A percentile compares a stretch with the other conserved stretches of the same genome.
Conservation (phyloP, 2,797 vertebrate genomes). For the Thunnus albacares region DNA sequence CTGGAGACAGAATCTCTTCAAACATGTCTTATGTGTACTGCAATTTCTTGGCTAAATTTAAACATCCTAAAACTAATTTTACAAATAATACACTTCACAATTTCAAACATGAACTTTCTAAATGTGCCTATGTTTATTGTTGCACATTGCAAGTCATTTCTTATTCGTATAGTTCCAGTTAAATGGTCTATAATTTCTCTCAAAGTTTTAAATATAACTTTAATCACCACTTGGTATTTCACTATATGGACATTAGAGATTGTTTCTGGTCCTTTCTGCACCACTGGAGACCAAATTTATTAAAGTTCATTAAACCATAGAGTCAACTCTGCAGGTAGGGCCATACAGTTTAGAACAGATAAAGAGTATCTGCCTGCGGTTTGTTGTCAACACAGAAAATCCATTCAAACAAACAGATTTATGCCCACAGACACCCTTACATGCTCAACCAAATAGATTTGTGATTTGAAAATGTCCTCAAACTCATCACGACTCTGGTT, state of each 20-base stretch:
- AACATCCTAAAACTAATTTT: too few species aligned
- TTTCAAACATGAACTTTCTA: background rate
- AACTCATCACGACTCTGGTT: slow-evolving; percentile 1
- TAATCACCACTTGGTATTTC: background rate
- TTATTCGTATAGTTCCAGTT: background rate
- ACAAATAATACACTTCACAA: background rate
- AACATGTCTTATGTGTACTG: too few species aligned
- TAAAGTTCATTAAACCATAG: background rate
- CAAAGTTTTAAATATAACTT: background rate
- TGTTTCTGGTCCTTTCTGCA: background rate
- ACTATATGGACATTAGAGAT: background rate
- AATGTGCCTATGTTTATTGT: background rate
- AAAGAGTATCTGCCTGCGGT: background rate
- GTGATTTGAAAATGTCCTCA: slow-evolving; percentile 4
- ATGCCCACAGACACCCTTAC: background rate
- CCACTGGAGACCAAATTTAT: background rate
- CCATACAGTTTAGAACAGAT: slow-evolving; percentile 5
- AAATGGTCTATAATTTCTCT: background rate
- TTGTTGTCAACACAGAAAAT: slow-evolving; percentile 1
- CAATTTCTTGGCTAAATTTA: too few species aligned
- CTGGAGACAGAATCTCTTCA: too few species aligned
- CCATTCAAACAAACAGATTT: slow-evolving; percentile 3
- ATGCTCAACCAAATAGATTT: too few species aligned
- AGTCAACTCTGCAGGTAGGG: background rate
- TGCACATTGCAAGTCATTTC: background rate